A percentile compares a stretch with the other conserved stretches of the same genome.
phyloP scores from a whole-genome alignment of 2,113 vertebrate genomes.

The Delphinapterus leucas region DNA sequence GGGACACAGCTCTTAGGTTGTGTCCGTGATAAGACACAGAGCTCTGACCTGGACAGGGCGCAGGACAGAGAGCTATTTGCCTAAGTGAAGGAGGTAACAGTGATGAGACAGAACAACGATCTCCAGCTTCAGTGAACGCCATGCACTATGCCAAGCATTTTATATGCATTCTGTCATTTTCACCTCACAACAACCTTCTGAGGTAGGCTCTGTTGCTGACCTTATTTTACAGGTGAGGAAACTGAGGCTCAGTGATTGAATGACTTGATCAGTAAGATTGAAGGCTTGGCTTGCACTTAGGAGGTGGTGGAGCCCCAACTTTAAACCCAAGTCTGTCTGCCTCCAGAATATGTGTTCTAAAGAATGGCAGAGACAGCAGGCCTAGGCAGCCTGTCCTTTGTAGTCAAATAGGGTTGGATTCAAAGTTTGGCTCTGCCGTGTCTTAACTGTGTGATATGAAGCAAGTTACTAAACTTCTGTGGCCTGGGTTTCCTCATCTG shows the following conservation, averaged over 20 bases:
- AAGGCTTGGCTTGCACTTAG: neutral
- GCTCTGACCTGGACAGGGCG: neutral
- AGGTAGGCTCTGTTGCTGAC: neutral
- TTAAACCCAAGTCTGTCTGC: neutral
- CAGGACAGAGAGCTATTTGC: neutral
- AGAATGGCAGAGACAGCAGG: neutral
- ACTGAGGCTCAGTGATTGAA: neutral
- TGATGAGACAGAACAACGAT: neutral
- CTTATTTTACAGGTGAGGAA: neutral
- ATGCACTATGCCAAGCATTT: neutral
- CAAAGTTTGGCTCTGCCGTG: neutral
- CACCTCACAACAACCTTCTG: neutral
- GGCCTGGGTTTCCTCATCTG: neutral
- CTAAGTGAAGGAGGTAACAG: neutral
- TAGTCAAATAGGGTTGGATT: neutral
- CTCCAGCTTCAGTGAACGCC: neutral
- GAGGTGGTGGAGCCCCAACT: neutral
- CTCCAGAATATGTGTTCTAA: neutral
- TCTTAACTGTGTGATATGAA: neutral
- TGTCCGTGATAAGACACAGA: slow-evolving; percentile 73
- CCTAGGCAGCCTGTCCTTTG: neutral
- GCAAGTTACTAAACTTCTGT: neutral
- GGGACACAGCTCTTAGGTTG: slow-evolving; percentile 49
- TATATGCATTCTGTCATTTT: neutral
- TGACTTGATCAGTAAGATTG: neutral